Evolutionary conservation across 2,888 invertebrate species (phyloP).

Genomic region (Stenchaetothrips biformis): DNA sequence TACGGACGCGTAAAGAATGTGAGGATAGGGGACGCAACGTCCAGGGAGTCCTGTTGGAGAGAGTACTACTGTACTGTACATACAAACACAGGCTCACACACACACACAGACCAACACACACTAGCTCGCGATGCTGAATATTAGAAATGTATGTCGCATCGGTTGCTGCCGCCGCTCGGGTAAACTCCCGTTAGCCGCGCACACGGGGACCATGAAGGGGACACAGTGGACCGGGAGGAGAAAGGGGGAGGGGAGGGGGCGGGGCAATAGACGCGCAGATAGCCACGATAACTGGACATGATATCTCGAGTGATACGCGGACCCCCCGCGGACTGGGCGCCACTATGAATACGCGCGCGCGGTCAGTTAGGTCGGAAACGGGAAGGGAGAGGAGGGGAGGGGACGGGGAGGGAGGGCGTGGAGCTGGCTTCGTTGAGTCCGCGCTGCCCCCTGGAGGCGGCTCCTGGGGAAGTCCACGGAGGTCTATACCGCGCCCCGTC

Average conservation of each 20-base stretch:
- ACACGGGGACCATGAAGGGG: no score
- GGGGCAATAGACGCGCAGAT: neutral
- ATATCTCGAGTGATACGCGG: neutral
- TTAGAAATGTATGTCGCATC: constrained; percentile 26
- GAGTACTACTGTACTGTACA: constrained; percentile 35
- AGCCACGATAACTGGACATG: constrained; percentile 9
- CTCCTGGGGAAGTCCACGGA: neutral
- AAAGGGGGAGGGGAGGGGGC: no score
- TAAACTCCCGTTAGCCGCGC: no score
- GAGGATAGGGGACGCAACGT: constrained; percentile 42
- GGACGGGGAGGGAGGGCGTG: no score
- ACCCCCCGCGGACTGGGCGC: neutral
- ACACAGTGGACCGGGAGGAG: no score
- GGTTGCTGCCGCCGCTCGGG: neutral
- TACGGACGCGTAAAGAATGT: constrained; percentile 47
- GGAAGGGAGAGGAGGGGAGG: no score
- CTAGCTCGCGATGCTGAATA: constrained; percentile 2
- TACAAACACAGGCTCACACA: constrained; percentile 2
- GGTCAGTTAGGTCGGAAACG: neutral
- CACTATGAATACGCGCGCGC: neutral
- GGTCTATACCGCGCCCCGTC: neutral
- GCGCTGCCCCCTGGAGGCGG: neutral
- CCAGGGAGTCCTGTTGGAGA: constrained; percentile 45
- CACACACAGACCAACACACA: no score
- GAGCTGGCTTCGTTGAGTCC: no score